Evolutionary conservation across 2,888 invertebrate species (phyloP), one percentile per base, ranked within the genome.

Genomic region (Macropis europaea): DNA sequence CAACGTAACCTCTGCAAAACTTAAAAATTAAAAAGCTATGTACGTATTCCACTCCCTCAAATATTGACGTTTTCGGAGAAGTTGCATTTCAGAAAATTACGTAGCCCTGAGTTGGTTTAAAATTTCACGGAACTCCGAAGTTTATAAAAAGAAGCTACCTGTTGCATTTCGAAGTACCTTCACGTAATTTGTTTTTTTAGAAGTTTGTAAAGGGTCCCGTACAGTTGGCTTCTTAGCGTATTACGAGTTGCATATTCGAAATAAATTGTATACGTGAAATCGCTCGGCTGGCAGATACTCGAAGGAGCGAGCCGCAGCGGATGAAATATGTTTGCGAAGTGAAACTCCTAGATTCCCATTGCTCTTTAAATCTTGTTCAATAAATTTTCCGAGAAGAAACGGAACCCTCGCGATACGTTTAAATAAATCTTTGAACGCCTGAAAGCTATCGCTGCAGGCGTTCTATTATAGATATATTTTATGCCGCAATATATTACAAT

Each of bases 401-500:
- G 26, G 38, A 15, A 52, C 11, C 26, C 32, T 26, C 22, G 43
- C 36, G 17, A 38, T n/a, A 34, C 42, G 48, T 50, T 64, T 45
- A 62, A 71, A 71, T 72, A 70, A 72, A 70, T 72, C 71, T 38
- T 50, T 24, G 24, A 56, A 43, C 50, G 48, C 38, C 36, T 56
- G 71, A 69, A 69, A 54, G 53, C 60, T 34, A 17, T 61, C 71
- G 45, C 71, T 9, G 42, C 56, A 19, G 71, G 72, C 45, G 59
- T 57, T 71, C 62, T 61, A 71, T 70, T 70, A 61, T 70, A 71
- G 70, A 62, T 22, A 56, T 50, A 62, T 45, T 71, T 62, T 57
- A 62, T 52, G 48, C 15, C 3, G 71, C 62, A 17, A 72, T 72
- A 72, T 62, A 48, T 72, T 71, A 72, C 71, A 72, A 72, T 72